Conservation (phyloP, 2,113 vertebrate genomes). For the Protobothrops mucrosquamatus region DNA sequence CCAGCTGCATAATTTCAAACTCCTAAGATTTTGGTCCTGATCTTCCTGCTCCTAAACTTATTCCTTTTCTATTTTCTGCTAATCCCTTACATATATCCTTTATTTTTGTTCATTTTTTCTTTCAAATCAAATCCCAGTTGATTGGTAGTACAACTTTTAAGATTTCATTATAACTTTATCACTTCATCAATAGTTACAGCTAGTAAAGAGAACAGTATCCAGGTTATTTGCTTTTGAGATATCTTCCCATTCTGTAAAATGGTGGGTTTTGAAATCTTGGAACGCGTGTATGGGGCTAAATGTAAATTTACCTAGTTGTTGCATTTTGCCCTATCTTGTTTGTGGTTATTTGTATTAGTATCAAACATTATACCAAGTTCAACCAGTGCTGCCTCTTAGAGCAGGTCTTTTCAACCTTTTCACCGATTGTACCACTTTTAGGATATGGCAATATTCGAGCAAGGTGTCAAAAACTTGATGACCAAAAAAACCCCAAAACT, state of each 20-base stretch:
- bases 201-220: background rate
- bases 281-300: background rate
- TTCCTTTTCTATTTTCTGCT: background rate
- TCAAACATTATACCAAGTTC: background rate
- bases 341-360: background rate
- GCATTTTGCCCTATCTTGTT: background rate
- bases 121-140: background rate
- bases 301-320: background rate
- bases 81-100: background rate
- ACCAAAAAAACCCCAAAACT: no score
- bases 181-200: background rate
- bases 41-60: background rate
- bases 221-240: background rate
- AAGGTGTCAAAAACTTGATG: no score
- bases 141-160: background rate
- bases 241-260: background rate
- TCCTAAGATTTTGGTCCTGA: background rate
- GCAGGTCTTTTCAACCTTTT: no score
- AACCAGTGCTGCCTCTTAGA: background rate
- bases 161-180: background rate
- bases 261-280: background rate
- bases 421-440: no score
- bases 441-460: no score
- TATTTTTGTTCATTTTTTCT: background rate
- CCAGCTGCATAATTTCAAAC: background rate